phyloP scores from a whole-genome alignment of 2,888 invertebrate genomes.

The Ectemnius cavifrons region DNA sequence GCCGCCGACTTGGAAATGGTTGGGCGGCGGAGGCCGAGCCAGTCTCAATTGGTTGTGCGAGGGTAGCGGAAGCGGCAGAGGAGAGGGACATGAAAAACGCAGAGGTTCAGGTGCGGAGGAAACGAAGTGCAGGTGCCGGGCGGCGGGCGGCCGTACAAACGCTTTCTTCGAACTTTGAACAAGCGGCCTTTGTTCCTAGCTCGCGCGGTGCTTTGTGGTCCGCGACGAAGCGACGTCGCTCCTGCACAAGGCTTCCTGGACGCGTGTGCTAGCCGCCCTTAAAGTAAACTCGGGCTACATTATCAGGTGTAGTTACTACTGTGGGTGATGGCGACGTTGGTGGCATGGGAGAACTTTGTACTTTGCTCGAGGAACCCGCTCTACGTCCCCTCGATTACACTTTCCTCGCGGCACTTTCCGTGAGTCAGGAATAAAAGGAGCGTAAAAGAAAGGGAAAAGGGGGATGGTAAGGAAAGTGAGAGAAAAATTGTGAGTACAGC shows the following conservation, averaged over 20 bases:
- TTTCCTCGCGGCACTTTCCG: constrained; percentile 24
- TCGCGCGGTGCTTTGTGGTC: constrained; percentile 7
- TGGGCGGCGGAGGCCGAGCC: too few relatives aligned
- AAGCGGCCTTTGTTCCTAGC: constrained; percentile 15
- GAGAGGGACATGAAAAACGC: background rate
- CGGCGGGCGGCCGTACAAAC: background rate
- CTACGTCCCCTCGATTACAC: constrained; percentile 36
- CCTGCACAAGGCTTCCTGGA: constrained; percentile 20
- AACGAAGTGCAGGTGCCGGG: background rate
- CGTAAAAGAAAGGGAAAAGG: too few relatives aligned
- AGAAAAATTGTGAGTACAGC: too few relatives aligned
- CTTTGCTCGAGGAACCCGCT: constrained; percentile 21
- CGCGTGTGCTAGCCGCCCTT: constrained; percentile 30
- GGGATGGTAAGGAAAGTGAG: too few relatives aligned
- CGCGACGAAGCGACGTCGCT: background rate
- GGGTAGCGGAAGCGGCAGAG: background rate
- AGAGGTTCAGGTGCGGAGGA: background rate
- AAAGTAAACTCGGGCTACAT: constrained; percentile 54
- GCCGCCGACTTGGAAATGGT: too few relatives aligned
- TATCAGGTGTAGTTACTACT: constrained; percentile 42
- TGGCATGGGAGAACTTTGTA: constrained; percentile 46
- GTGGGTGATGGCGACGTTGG: background rate
- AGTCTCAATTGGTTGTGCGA: background rate
- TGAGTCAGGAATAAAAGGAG: too few relatives aligned
- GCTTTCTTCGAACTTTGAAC: constrained; percentile 1